Evolutionary conservation across 1,140 invertebrate species (phyloP), one percentile per base, ranked within the genome.

Genomic region (Trichoplusia ni): DNA sequence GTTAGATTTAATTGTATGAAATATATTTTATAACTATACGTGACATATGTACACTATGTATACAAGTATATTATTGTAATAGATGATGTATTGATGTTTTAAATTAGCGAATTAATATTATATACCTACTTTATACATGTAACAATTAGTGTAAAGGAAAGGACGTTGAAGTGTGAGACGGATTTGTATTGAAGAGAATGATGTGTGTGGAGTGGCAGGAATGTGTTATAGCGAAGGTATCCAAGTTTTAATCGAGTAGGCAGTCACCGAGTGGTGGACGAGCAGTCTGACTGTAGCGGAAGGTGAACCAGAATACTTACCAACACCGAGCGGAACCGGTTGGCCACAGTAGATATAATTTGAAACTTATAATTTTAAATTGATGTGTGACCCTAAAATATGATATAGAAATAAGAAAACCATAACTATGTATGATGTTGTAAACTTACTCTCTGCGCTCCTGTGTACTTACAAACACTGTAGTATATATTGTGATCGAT

Each of bases 11-110:
- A 51, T 64, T 70, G 44, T 72, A 81, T 64, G 74, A 77, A 68
- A 82, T 73, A 84, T 80, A 77, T 85, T 84, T 86, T 84, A 79
- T 79, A 89, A 82, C 62, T 80, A 69, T 84, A 86, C 64, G 75
- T 82, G 74, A 76, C 61, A 73, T 69, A 73, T 76, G 67, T 83
- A 81, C 76, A 83, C 65, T 79, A 75, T 84, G 84, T 87, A 86
- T 87, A 89, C 84, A 86, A 81, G 51, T 82, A 75, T 81, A 84
- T 78, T 76, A 83, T 70, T 73, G 60, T 71, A 71, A 67, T 70
- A 73, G 60, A 69, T 81, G 77, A 58, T 89, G 86, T 89, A 79
- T 67, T 59, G 84, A 82, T 87, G 86, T 89, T 82, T 81, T 76
- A 73, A 73, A 75, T 75, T 77, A 81, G 70, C 71, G 64, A 76